Percentiles rank a stretch among this genome's conserved stretches.
Evolutionary conservation across 23 tunicate species (phyloP).

Genomic region (Corella eumyota): DNA sequence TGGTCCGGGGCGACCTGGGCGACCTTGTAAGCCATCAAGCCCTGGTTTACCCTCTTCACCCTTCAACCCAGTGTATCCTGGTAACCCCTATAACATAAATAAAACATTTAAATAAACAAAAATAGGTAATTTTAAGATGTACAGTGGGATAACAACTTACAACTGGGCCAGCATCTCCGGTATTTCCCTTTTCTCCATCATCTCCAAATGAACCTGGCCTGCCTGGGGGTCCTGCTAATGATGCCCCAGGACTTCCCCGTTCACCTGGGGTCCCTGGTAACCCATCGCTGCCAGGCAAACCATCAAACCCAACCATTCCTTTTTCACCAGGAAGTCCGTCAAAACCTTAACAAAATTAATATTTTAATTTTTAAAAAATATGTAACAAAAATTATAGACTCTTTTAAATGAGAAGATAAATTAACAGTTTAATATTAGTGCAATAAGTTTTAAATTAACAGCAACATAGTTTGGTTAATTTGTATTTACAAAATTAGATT

Average conservation of each 20-base stretch:
- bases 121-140: too few relatives aligned
- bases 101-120: background rate
- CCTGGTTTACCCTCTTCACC: constrained; percentile 61
- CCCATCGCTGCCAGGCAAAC: constrained; percentile 57
- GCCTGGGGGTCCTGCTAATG: constrained; percentile 40
- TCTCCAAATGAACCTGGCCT: constrained; percentile 34
- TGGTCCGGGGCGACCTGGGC: constrained; percentile 35
- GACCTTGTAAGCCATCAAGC: constrained; percentile 30
- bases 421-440: background rate
- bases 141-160: constrained; percentile 41
- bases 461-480: background rate
- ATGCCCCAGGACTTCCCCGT: constrained; percentile 37
- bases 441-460: background rate
- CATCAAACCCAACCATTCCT: constrained; percentile 55
- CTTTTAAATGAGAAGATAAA: background rate
- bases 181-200: constrained; percentile 51
- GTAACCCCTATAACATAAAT: constrained; percentile 14
- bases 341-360: constrained; percentile 15
- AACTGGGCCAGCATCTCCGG: constrained; percentile 43
- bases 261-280: constrained; percentile 54
- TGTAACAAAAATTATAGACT: background rate
- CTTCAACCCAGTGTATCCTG: constrained; percentile 39
- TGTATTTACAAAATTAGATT: background rate
- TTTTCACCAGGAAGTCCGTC: constrained; percentile 78
- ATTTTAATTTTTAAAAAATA: background rate